Evolutionary conservation across 1,140 invertebrate species (phyloP).

Genomic region (Sitobion miscanthi): DNA sequence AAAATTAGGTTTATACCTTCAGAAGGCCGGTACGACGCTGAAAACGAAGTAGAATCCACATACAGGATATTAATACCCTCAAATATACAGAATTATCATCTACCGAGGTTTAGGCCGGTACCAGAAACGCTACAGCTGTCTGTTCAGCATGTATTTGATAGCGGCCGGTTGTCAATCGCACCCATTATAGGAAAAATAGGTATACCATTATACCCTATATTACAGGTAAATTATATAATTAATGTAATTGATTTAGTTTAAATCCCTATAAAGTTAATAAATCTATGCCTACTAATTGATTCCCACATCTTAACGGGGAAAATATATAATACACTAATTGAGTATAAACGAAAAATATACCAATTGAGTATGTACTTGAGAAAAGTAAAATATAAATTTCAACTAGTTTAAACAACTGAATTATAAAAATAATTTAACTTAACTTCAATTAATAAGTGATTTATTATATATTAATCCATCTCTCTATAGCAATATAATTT

Average conservation of each 20-base stretch:
- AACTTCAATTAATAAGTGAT: no score
- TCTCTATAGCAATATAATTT: no score
- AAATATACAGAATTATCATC: background rate
- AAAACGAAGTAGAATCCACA: constrained; percentile 60
- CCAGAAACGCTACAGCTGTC: background rate
- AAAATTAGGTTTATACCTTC: constrained; percentile 58
- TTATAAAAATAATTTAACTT: no score
- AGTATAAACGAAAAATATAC: background rate
- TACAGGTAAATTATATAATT: background rate
- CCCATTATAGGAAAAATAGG: background rate
- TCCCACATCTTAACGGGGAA: background rate
- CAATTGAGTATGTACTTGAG: background rate
- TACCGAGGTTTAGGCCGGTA: constrained; percentile 14
- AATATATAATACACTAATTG: background rate
- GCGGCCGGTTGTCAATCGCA: no score
- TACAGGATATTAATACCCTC: constrained; percentile 59
- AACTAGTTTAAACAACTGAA: no score
- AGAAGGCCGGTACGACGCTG: constrained; percentile 59
- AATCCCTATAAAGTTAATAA: background rate
- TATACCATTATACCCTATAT: background rate
- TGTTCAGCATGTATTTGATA: background rate
- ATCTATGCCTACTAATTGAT: background rate
- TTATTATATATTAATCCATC: no score
- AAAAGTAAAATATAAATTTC: no score
- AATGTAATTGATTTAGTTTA: no score